Base-by-base conservation (phyloP, 2,888 invertebrate species). In the Aleiodes alternator region DNA sequence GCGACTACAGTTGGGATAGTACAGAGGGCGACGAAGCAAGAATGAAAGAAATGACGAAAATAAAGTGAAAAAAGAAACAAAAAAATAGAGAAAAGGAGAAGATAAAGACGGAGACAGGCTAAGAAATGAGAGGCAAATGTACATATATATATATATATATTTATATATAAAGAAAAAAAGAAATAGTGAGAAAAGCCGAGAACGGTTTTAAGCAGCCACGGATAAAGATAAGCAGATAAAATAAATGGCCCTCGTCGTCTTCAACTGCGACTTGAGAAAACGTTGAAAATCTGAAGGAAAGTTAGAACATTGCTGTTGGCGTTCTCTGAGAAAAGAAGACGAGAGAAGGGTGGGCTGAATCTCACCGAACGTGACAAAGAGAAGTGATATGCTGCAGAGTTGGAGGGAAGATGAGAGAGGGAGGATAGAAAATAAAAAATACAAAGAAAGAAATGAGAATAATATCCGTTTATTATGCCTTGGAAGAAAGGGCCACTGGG, bases 161-260 rank as follows among this genome's bases (percentile, higher is more conserved):
- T 14, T 16, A 29, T 23, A 16, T 43, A 43, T 11, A 59, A 31
- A 5, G 68, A 51, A 55, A 64, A 31, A 51, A 72, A 34, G 71
- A 78, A 73, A 76, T 77, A 76, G 76, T 73, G 77, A 78, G 75
- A 77, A 72, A 77, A 38, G 76, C 55, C 55, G 34, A 57, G 59
- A 64, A 72, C 75, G 79, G 79, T 80, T 80, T 84, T 82, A 82
- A 70, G 82, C 79, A 64, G 83, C 57, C 79, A 43, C 77, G 82
- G 81, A 81, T 81, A 78, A 80, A 76, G 79, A 82, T 80, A 81
- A 82, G 78, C 80, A 79, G 81, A 81, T 82, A 82, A 80, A 80
- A 80, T 76, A 79, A 81, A 81, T 73, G 80, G 73, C 78, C 77
- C 77, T 76, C 76, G 70, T 76, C 81, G 72, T 77, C 69, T 71